These are phyloP conservation scores for Tetranychus piercei DNA, from an alignment of 2,888 invertebrate species.

Conservation along the genomic window DNA sequence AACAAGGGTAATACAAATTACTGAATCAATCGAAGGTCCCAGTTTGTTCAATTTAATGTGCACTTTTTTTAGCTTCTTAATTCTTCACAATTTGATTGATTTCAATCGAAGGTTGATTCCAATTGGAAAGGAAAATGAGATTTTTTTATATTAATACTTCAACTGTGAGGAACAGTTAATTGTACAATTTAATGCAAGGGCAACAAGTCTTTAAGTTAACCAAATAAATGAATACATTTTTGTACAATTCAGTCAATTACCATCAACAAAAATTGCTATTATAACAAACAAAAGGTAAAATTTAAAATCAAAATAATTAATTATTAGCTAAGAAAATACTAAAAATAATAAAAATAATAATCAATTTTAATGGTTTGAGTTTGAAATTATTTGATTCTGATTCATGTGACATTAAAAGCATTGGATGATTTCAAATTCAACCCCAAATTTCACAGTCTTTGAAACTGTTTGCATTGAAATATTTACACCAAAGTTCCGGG, in stretches of 20 bases:
- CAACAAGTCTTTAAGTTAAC: background rate
- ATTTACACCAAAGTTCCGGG: background rate
- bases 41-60: too few relatives aligned
- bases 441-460: too few relatives aligned
- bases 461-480: background rate
- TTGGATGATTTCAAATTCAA: too few relatives aligned
- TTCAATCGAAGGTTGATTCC: background rate
- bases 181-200: background rate
- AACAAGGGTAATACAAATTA: background rate
- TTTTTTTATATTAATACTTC: background rate
- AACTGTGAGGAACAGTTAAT: background rate
- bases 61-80: too few relatives aligned
- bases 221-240: too few relatives aligned
- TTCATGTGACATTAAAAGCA: too few relatives aligned
- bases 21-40: too few relatives aligned
- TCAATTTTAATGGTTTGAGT: too few relatives aligned
- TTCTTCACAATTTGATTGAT: background rate
- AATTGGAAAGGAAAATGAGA: background rate
- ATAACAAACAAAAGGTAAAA: background rate
- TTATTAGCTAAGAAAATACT: too few relatives aligned
- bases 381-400: too few relatives aligned
- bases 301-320: too few relatives aligned
- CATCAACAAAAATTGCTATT: background rate
- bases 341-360: too few relatives aligned
- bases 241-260: background rate